phyloP scores from a whole-genome alignment of 2,888 invertebrate species.

The Junonia oenone region DNA sequence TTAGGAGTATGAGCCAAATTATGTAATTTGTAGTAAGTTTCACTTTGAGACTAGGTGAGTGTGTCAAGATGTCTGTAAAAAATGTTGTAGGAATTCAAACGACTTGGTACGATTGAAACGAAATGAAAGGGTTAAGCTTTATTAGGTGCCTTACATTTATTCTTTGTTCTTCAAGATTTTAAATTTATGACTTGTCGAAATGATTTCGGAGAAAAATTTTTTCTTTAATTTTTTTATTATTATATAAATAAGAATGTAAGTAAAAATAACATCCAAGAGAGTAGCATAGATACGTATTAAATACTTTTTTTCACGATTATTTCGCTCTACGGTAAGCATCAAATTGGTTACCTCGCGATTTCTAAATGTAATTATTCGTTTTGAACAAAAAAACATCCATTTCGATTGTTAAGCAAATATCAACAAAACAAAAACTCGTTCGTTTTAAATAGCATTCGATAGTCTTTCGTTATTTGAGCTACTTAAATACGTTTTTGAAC shows the following conservation, averaged over 20 bases:
- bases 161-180: background rate
- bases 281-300: background rate
- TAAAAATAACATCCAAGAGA: background rate
- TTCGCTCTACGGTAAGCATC: constrained; percentile 12
- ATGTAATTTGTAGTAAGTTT: constrained; percentile 46
- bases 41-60: constrained; percentile 37
- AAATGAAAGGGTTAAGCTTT: constrained; percentile 42
- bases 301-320: constrained; percentile 10
- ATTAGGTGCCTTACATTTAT: constrained; percentile 58
- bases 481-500: background rate
- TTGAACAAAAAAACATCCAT: background rate
- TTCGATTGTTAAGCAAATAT: background rate
- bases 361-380: background rate
- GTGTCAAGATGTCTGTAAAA: constrained; percentile 47
- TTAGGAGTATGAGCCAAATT: constrained; percentile 64
- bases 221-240: background rate
- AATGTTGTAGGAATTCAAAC: constrained; percentile 46
- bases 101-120: constrained; percentile 46
- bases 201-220: background rate
- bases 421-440: background rate
- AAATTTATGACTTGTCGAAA: background rate
- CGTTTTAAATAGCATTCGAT: background rate
- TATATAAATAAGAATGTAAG: constrained; percentile 7
- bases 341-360: background rate
- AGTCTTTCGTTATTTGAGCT: background rate